phyloP scores from a whole-genome alignment of 2,113 vertebrate genomes.

The Dipodomys merriami region DNA sequence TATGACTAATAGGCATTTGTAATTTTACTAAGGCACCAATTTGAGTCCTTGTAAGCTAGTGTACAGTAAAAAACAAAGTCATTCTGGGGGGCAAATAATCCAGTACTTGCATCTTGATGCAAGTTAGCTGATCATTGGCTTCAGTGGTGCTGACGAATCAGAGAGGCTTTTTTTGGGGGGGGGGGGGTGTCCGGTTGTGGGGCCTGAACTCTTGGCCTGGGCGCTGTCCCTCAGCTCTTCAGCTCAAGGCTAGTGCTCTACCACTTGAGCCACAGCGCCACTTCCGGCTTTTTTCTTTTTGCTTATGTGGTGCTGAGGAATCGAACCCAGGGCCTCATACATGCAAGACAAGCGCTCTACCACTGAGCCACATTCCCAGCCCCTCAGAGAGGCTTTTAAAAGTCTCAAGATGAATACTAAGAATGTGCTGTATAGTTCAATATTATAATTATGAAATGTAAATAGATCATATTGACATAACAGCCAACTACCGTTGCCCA shows the following conservation, averaged over 20 bases:
- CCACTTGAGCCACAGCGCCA: no score
- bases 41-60: not conserved
- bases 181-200: no score
- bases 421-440: not conserved
- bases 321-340: no score
- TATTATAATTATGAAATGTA: not conserved
- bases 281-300: no score
- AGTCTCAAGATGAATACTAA: constrained; percentile 25
- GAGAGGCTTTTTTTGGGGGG: no score
- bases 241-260: no score
- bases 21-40: constrained; percentile 38
- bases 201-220: no score
- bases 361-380: no score
- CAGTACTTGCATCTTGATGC: not conserved
- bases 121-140: not conserved
- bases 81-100: not conserved
- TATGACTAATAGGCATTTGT: not conserved
- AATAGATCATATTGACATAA: not conserved
- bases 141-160: not conserved
- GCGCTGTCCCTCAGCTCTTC: no score
- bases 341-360: no score
- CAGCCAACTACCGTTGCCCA: not conserved
- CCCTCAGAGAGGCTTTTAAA: not conserved
- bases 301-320: no score
- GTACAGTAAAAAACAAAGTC: not conserved